These are phyloP conservation scores for Scyliorhinus canicula DNA, from an alignment of 2,797 vertebrate species.

Conservation along the genomic window DNA sequence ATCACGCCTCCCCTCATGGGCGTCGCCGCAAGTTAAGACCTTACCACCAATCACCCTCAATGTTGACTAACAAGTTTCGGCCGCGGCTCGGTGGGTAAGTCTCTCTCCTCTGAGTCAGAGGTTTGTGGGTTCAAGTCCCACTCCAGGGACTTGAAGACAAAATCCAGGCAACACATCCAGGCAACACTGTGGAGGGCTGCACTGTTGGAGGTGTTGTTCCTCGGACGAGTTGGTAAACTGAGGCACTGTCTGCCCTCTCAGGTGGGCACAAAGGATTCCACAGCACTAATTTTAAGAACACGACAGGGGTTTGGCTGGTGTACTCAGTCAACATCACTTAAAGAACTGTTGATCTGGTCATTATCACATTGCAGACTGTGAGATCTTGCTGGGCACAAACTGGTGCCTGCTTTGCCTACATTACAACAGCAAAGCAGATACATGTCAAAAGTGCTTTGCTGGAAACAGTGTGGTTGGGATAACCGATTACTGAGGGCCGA, in stretches of 20 bases:
- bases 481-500: too few species aligned
- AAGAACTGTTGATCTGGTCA: neutral
- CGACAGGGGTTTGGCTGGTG: neutral
- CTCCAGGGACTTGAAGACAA: neutral
- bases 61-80: neutral
- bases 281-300: neutral
- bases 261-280: neutral
- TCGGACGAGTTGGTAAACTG: neutral
- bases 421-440: neutral
- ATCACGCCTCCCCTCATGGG: neutral
- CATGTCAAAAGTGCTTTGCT: neutral
- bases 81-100: neutral
- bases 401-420: neutral
- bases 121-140: neutral
- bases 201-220: neutral
- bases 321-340: neutral
- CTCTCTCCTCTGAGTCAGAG: slow-evolving; percentile 2
- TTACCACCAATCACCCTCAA: slow-evolving; percentile 11
- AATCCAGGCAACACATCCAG: neutral
- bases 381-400: neutral
- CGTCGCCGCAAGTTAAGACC: neutral
- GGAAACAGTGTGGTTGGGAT: too few species aligned
- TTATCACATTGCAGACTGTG: neutral
- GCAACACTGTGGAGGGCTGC: neutral
- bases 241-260: neutral